Conservation (phyloP, 37 sponge, comb jelly and placozoan genomes). For the Ianthella basta region DNA sequence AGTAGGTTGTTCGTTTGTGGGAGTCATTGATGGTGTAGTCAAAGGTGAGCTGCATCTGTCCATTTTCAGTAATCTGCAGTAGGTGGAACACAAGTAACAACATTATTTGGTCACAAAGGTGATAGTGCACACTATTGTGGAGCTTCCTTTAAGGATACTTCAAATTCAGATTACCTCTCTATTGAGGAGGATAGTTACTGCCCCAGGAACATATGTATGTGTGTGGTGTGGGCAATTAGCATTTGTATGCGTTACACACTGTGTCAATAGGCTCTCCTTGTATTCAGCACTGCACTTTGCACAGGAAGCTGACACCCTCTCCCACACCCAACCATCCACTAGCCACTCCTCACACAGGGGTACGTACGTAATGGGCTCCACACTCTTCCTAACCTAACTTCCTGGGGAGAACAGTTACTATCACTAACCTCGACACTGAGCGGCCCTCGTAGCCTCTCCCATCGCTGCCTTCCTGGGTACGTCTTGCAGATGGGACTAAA, state of each 20-base stretch:
- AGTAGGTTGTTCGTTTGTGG: constrained; percentile 69
- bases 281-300: too few relatives aligned
- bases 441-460: constrained; percentile 86
- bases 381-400: constrained; percentile 30
- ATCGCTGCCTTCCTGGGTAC: constrained; percentile 72
- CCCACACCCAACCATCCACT: constrained; percentile 23
- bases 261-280: too few relatives aligned
- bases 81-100: not conserved
- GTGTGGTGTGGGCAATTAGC: too few relatives aligned
- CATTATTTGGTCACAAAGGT: constrained; percentile 2
- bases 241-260: too few relatives aligned
- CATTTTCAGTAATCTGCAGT: constrained; percentile 57
- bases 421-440: constrained; percentile 76
- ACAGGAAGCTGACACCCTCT: not conserved
- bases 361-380: constrained; percentile 25
- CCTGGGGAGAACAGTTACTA: too few relatives aligned
- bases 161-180: too few relatives aligned
- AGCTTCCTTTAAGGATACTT: not conserved
- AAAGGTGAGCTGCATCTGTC: constrained; percentile 76
- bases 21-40: constrained; percentile 58
- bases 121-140: not conserved
- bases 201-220: too few relatives aligned
- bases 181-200: too few relatives aligned
- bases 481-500: constrained; percentile 72
- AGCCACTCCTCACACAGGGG: constrained; percentile 17